Evolutionary conservation across 1,140 invertebrate species (phyloP).

Genomic region (Pollicipes pollicipes): DNA sequence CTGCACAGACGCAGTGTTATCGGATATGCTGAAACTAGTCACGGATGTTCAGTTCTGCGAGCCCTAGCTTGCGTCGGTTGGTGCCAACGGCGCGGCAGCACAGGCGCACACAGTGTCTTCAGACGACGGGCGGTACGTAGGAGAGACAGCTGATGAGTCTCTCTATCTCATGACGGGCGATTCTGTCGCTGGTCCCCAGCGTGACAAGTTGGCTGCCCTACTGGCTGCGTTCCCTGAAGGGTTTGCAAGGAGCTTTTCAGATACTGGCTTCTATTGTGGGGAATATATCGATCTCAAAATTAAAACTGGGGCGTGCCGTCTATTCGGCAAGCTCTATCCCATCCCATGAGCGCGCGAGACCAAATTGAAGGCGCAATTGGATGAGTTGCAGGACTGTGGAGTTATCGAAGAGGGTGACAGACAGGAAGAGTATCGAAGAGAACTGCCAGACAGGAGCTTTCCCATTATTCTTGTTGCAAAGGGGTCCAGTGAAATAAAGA

Average conservation of each 20-base stretch:
- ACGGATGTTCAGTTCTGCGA: background rate
- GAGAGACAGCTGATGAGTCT: background rate
- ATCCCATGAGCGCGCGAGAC: background rate
- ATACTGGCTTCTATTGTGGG: background rate
- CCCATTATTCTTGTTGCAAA: background rate
- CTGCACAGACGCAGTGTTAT: background rate
- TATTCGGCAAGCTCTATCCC: background rate
- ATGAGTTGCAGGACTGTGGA: background rate
- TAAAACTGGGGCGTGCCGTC: background rate
- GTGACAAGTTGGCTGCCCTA: background rate
- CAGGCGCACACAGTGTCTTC: background rate
- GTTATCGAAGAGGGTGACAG: background rate
- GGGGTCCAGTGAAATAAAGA: background rate
- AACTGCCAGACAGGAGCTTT: background rate
- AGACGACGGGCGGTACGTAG: background rate
- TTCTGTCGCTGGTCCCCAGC: background rate
- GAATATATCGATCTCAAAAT: background rate
- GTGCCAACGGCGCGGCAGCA: background rate
- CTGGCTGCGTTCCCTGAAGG: background rate
- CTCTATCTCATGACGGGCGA: background rate
- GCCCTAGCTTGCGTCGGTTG: too few relatives aligned
- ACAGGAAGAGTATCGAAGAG: too few relatives aligned
- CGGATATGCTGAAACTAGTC: background rate
- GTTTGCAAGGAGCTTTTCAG: background rate
- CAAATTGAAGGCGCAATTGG: background rate